Evolutionary conservation across 2,797 vertebrate species (phyloP).

Genomic region (Oreonectes daqikongensis): DNA sequence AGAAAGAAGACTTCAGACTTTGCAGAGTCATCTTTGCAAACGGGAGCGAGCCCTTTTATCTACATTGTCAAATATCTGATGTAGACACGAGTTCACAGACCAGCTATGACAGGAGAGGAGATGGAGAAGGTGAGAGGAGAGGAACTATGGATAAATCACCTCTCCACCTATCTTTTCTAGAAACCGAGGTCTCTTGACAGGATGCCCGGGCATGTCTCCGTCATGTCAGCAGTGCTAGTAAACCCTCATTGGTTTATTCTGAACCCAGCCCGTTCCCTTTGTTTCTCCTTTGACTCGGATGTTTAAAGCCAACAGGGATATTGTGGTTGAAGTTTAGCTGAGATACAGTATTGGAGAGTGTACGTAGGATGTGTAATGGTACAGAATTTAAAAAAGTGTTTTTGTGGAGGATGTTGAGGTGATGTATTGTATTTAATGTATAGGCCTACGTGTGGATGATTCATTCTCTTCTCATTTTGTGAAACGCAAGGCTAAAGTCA

Average conservation of each 20-base stretch:
- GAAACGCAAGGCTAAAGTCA: not conserved
- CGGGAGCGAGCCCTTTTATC: not conserved
- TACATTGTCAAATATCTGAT: constrained; percentile 6
- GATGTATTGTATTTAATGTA: constrained; percentile 14
- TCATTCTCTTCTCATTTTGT: not conserved
- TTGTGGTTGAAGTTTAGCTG: not conserved
- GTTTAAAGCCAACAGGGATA: not conserved
- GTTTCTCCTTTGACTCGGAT: constrained; percentile 2
- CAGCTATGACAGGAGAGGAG: not conserved
- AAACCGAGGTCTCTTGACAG: constrained; percentile 1
- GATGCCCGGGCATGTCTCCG: not conserved
- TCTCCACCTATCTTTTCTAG: not conserved
- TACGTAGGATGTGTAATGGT: not conserved
- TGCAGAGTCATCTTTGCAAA: not conserved
- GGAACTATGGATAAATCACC: not conserved
- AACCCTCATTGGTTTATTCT: not conserved
- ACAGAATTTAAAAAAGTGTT: not conserved
- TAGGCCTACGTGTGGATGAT: constrained; percentile 2
- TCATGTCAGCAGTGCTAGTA: not conserved
- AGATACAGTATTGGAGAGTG: not conserved
- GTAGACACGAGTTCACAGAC: not conserved
- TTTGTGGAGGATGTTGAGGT: not conserved
- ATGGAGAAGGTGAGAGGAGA: constrained; percentile 3
- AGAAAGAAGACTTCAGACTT: not conserved
- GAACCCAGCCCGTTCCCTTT: not conserved